Conservation (phyloP, 2,113 vertebrate genomes). For the Galbula dea region DNA sequence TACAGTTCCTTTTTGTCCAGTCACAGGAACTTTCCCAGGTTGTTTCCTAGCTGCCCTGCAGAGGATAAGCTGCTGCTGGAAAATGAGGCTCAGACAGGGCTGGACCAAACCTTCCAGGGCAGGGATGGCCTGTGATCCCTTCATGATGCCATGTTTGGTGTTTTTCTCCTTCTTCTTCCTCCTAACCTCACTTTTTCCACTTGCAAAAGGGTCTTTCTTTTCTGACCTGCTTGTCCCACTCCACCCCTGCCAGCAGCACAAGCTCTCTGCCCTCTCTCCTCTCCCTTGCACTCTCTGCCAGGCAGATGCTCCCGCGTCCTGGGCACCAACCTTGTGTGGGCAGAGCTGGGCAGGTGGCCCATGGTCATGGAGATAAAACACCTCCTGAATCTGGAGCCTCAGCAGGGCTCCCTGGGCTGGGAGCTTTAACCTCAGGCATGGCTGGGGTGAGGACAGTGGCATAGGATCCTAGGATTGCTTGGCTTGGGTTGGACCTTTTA, state of each 20-base stretch:
- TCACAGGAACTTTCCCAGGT: fast-evolving
- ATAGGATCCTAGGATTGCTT: too few species aligned
- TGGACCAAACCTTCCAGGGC: neutral
- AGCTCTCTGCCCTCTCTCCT: too few species aligned
- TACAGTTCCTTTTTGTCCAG: neutral
- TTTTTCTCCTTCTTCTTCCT: neutral
- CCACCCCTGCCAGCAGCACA: neutral
- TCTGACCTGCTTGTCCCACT: neutral
- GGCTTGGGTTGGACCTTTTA: neutral
- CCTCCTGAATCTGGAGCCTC: neutral
- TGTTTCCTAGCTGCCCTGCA: fast-evolving
- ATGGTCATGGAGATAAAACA: neutral
- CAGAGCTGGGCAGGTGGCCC: neutral
- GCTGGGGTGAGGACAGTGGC: neutral
- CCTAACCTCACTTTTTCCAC: neutral
- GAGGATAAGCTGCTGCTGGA: neutral
- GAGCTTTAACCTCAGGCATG: neutral
- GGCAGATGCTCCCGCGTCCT: too few species aligned
- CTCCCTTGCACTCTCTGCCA: too few species aligned
- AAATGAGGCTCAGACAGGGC: neutral
- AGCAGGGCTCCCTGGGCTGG: neutral
- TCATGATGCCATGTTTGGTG: fast-evolving
- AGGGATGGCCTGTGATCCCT: neutral
- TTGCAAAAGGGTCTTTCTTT: neutral
- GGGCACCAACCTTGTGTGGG: too few species aligned